Conservation (phyloP, 37 sponge, comb jelly and placozoan species). For the Chondrilla cf. caribensis region DNA sequence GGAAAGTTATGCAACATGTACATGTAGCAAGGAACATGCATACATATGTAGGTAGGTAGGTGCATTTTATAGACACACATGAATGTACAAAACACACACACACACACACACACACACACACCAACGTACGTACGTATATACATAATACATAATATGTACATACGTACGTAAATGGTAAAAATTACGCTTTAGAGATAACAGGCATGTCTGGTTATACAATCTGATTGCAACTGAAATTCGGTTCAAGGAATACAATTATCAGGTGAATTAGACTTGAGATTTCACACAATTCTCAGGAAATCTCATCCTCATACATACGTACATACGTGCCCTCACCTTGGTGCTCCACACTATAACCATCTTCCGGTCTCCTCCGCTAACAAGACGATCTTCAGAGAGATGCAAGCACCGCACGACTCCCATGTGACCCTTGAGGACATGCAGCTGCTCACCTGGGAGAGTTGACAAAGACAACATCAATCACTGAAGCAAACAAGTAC, state of each 20-base stretch:
- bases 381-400: conserved; percentile 35
- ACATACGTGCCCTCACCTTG: no score
- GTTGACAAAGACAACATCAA: background rate
- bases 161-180: background rate
- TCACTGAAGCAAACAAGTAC: no score
- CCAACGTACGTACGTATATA: background rate
- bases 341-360: conserved; percentile 64
- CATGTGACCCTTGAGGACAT: conserved; percentile 62
- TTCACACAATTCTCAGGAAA: no score
- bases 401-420: conserved; percentile 68
- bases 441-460: conserved; percentile 31
- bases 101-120: background rate
- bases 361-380: conserved; percentile 77
- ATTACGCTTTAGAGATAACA: background rate
- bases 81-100: background rate
- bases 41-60: background rate
- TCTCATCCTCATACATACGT: no score
- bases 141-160: background rate
- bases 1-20: background rate
- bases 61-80: background rate
- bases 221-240: no score
- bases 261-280: no score
- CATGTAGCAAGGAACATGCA: background rate
- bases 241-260: no score
- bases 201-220: no score